Conservation (phyloP, 1,140 invertebrate species). For the Rhagoletis zephyria region DNA sequence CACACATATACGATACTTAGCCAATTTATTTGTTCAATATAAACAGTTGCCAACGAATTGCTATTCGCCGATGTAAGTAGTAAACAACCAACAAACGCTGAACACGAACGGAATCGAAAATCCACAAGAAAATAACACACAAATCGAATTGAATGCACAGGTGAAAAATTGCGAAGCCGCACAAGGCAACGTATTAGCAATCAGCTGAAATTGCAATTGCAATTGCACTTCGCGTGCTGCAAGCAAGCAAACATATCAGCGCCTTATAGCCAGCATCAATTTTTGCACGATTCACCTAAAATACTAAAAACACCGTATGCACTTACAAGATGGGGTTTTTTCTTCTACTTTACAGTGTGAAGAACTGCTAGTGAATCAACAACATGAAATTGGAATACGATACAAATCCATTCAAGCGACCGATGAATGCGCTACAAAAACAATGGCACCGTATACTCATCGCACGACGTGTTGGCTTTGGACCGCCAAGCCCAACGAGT, state of each 20-base stretch:
- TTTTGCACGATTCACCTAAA: not conserved
- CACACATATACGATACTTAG: not conserved
- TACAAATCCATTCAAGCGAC: slow-evolving; percentile 71
- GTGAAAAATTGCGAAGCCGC: slow-evolving; percentile 36
- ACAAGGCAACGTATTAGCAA: slow-evolving; percentile 45
- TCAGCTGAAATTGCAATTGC: slow-evolving; percentile 38
- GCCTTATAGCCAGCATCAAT: not conserved
- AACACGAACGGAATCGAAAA: slow-evolving; percentile 11
- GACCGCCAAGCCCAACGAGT: slow-evolving; percentile 57
- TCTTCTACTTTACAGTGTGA: not conserved
- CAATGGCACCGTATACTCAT: slow-evolving; percentile 71
- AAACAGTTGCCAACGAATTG: slow-evolving; percentile 44
- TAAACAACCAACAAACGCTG: not conserved
- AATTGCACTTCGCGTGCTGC: slow-evolving; percentile 25
- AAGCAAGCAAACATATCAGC: not conserved
- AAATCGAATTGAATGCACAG: not conserved
- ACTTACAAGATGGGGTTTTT: not conserved
- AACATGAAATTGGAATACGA: slow-evolving; percentile 55
- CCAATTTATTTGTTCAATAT: slow-evolving; percentile 50
- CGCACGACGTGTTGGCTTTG: slow-evolving; percentile 67
- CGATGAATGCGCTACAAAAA: slow-evolving; percentile 71
- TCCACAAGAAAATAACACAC: not conserved
- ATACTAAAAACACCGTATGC: not conserved
- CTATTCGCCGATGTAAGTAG: not conserved
- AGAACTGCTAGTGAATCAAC: not conserved